phyloP scores from a whole-genome alignment of 2,888 invertebrate species.

The Mystacides longicornis region DNA sequence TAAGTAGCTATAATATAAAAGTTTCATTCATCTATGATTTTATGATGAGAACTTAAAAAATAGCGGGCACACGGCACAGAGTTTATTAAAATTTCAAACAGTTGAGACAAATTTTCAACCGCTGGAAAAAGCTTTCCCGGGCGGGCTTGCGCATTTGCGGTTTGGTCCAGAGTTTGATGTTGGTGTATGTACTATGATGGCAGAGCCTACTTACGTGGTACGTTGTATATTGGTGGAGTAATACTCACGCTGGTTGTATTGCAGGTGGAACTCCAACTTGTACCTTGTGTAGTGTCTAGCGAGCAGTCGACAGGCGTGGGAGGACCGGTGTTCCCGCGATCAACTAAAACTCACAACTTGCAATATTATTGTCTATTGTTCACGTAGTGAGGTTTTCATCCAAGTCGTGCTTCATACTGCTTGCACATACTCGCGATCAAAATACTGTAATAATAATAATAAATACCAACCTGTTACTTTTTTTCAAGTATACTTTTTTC shows the following conservation, averaged over 20 bases:
- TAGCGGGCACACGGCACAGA: too few species aligned
- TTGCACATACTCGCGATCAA: too few species aligned
- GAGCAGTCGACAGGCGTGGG: conserved; percentile 21
- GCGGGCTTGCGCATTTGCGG: conserved; percentile 17
- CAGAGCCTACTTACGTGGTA: neutral
- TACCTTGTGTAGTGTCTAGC: conserved; percentile 15
- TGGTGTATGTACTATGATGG: neutral
- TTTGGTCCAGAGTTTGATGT: conserved; percentile 3
- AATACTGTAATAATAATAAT: too few species aligned
- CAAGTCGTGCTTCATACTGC: too few species aligned
- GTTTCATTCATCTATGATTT: too few species aligned
- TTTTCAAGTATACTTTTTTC: too few species aligned
- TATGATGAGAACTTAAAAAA: too few species aligned
- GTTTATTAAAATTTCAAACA: too few species aligned
- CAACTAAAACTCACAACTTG: conserved; percentile 1
- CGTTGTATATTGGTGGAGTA: neutral
- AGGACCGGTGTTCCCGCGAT: conserved; percentile 18
- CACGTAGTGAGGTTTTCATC: neutral
- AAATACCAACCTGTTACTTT: too few species aligned
- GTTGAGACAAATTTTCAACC: too few species aligned
- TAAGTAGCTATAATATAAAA: too few species aligned
- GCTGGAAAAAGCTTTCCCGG: conserved; percentile 6
- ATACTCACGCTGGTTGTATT: neutral
- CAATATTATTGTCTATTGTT: neutral
- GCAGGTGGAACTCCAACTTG: conserved; percentile 9